Conservation (phyloP, 2,113 vertebrate species). For the Microcebus ravelobensis region DNA sequence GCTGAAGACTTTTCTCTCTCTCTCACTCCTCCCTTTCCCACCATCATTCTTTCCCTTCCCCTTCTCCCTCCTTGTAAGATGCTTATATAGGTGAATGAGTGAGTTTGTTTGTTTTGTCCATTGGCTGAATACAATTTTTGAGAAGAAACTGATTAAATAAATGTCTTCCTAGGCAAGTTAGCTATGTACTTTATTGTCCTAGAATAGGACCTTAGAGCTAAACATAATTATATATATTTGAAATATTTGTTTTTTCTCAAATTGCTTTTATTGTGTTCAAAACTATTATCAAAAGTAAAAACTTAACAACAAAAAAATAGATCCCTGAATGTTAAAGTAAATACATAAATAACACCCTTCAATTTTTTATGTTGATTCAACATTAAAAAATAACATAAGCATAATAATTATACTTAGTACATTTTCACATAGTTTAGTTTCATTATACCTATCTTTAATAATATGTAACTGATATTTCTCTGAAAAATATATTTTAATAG, state of each 20-base stretch:
- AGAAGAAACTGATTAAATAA: neutral
- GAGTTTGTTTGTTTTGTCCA: neutral
- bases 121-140: neutral
- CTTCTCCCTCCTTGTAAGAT: neutral
- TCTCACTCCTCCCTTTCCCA: neutral
- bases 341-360: neutral
- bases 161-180: neutral
- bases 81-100: neutral
- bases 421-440: constrained; percentile 28
- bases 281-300: constrained; percentile 6
- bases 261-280: neutral
- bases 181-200: neutral
- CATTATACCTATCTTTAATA: neutral
- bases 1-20: neutral
- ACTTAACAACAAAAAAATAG: too few relatives aligned
- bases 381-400: neutral
- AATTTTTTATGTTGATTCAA: neutral
- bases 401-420: neutral
- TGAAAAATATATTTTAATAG: neutral
- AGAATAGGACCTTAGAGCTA: neutral
- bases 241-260: neutral
- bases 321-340: neutral
- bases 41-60: neutral
- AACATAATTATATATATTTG: neutral
- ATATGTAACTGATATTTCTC: neutral